A percentile compares a stretch with the other conserved stretches of the same genome.
These are phyloP conservation scores for Prinia subflava DNA, from an alignment of 2,113 vertebrate species.

Conservation along the genomic window DNA sequence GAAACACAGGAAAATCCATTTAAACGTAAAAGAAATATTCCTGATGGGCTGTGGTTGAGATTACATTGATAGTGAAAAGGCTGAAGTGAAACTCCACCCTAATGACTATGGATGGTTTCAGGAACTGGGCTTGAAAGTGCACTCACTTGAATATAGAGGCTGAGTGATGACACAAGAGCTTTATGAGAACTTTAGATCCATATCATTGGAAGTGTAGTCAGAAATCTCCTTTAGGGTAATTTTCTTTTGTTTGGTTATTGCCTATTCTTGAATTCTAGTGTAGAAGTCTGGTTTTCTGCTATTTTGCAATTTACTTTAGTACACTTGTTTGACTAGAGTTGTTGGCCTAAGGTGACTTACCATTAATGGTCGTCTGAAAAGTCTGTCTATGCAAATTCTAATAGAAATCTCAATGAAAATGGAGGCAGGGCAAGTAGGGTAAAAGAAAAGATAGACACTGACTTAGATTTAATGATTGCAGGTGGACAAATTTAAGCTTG, in stretches of 20 bases:
- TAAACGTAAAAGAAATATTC: neutral
- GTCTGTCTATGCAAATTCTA: neutral
- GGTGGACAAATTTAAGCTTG: neutral
- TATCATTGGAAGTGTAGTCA: neutral
- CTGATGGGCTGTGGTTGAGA: neutral
- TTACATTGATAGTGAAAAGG: neutral
- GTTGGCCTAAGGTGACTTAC: neutral
- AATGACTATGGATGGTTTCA: neutral
- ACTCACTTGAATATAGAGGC: neutral
- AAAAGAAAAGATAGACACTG: neutral
- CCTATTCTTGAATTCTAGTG: neutral
- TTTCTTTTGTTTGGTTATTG: neutral
- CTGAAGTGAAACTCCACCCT: neutral
- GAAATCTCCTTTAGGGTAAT: neutral
- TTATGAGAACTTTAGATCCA: neutral
- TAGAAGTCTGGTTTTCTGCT: neutral
- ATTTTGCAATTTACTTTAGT: neutral
- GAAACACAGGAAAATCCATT: neutral
- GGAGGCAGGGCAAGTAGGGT: neutral
- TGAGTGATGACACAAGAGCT: neutral
- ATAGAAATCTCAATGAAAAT: neutral
- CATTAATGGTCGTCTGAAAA: neutral
- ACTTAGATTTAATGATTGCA: neutral
- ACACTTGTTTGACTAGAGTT: neutral
- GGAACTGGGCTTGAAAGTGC: neutral